phyloP scores from a whole-genome alignment of 2,113 vertebrate genomes.

The Phalacrocorax pelagicus region DNA sequence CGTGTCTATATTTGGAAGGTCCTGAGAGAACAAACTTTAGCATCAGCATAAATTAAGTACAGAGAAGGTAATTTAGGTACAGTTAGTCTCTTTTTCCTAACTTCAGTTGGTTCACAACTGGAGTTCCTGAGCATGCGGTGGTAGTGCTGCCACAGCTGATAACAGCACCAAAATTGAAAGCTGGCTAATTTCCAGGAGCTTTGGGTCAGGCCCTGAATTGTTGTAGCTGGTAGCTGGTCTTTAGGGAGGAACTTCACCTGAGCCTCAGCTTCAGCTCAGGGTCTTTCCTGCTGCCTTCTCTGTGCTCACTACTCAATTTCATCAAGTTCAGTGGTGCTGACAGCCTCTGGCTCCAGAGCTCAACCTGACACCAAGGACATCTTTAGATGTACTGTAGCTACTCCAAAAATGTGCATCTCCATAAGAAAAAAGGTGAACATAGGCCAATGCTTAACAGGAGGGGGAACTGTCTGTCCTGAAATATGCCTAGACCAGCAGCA shows the following conservation, averaged over 20 bases:
- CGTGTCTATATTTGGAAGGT: slow-evolving; percentile 25
- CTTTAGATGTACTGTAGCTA: neutral
- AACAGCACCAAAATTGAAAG: neutral
- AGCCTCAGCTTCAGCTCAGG: neutral
- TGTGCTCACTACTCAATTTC: neutral
- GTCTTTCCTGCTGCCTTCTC: neutral
- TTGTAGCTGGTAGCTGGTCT: neutral
- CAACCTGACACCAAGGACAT: neutral
- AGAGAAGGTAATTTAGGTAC: neutral
- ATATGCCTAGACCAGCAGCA: neutral
- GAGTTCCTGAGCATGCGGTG: neutral
- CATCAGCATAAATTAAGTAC: slow-evolving; percentile 9
- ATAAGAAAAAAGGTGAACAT: neutral
- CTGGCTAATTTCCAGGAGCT: neutral
- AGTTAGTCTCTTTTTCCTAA: neutral
- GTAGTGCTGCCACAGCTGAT: neutral
- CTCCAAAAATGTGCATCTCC: neutral
- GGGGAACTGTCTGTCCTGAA: neutral
- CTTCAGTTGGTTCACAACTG: neutral
- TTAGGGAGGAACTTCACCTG: neutral
- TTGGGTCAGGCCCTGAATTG: neutral
- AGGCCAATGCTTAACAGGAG: neutral
- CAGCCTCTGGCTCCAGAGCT: neutral
- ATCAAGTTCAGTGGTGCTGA: neutral
- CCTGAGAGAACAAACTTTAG: slow-evolving; percentile 12